Conservation (phyloP, 2,888 invertebrate genomes). For the Oxycera nigricornis region DNA sequence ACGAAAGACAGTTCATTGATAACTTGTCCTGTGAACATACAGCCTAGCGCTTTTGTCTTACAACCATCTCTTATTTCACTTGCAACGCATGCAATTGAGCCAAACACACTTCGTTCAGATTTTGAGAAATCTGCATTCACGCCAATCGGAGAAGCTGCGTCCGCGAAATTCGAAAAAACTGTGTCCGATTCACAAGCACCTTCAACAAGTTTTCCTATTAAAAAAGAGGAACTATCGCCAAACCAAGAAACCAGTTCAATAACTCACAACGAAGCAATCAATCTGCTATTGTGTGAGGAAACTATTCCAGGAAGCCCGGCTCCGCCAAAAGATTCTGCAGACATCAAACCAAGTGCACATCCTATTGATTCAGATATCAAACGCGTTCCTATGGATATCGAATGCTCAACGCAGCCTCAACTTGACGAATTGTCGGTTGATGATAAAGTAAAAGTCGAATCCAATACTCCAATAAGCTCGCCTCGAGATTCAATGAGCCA, state of each 20-base stretch:
- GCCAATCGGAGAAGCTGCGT: not conserved
- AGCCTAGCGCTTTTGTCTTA: not conserved
- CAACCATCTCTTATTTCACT: conserved; percentile 50
- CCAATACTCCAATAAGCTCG: conserved; percentile 55
- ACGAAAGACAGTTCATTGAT: conserved; percentile 12
- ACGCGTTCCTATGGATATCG: conserved; percentile 55
- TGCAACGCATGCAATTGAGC: not conserved
- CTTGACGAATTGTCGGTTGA: conserved; percentile 30
- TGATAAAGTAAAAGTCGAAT: conserved; percentile 45
- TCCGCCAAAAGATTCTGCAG: conserved; percentile 63
- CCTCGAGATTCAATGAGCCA: conserved; percentile 60
- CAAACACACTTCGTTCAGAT: not conserved
- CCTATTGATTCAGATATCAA: conserved; percentile 58
- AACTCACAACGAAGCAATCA: conserved; percentile 70
- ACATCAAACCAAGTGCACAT: conserved; percentile 62
- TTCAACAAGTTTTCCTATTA: conserved; percentile 40
- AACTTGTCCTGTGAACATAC: not conserved
- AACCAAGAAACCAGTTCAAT: conserved; percentile 54
- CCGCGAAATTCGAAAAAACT: not conserved
- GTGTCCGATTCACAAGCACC: not conserved
- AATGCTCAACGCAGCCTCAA: conserved; percentile 46
- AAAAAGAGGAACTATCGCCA: conserved; percentile 50
- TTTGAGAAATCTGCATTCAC: not conserved
- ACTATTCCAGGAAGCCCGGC: conserved; percentile 90
- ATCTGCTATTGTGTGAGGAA: conserved; percentile 84